Percentiles rank a stretch among this genome's conserved stretches.
phyloP scores from a whole-genome alignment of 2,888 invertebrate species.

The Geophilus truncorum region DNA sequence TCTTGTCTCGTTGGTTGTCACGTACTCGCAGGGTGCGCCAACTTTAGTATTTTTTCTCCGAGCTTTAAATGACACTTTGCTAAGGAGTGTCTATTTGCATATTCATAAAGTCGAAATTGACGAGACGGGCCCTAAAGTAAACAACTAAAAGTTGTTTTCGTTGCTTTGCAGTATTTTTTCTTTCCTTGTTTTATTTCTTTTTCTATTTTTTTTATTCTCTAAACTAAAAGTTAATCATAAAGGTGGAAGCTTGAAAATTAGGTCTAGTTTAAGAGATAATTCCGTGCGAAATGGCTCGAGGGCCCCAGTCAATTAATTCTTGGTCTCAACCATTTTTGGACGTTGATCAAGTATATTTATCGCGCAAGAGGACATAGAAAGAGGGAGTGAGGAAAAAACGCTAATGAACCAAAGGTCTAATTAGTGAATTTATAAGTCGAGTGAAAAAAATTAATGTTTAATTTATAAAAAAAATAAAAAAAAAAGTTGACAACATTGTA shows the following conservation, averaged over 20 bases:
- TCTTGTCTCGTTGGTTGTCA: slow-evolving; percentile 11
- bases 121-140: not conserved
- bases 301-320: not conserved
- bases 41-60: not conserved
- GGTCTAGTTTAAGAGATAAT: slow-evolving; percentile 4
- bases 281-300: not conserved
- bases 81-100: slow-evolving; percentile 17
- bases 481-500: not conserved
- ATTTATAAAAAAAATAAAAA: not conserved
- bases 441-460: not conserved
- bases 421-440: not conserved
- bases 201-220: not conserved
- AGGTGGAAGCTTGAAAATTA: not conserved
- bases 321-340: not conserved
- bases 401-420: not conserved
- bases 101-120: not conserved
- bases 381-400: not conserved
- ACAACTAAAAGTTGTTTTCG: not conserved
- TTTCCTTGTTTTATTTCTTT: not conserved
- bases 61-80: not conserved
- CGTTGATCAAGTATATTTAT: slow-evolving; percentile 2
- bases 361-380: not conserved
- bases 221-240: not conserved
- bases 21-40: slow-evolving; percentile 1
- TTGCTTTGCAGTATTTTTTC: not conserved